Percentiles rank a stretch among this genome's conserved stretches.
These are phyloP conservation scores for Tachypleus tridentatus DNA, from an alignment of 1,140 invertebrate species.

Conservation along the genomic window DNA sequence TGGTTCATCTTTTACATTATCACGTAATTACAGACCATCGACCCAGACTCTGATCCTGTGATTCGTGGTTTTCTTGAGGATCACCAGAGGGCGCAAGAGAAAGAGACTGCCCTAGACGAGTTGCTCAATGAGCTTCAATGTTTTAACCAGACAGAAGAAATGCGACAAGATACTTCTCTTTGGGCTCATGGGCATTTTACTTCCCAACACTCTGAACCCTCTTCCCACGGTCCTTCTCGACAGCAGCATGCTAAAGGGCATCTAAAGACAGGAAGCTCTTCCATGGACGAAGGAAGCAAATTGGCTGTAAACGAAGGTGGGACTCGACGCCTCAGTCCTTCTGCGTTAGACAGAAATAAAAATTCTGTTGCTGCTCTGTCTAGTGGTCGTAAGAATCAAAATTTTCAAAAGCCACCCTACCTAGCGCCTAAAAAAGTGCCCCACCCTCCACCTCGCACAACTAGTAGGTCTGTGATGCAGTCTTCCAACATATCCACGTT, in stretches of 20 bases:
- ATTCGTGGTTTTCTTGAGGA: conserved; percentile 27
- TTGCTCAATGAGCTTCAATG: conserved; percentile 83
- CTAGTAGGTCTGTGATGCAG: conserved; percentile 62
- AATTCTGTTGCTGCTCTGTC: background rate
- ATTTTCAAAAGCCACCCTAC: conserved; percentile 6
- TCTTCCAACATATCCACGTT: conserved; percentile 54
- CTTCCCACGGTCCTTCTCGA: conserved; percentile 9
- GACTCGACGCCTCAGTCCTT: background rate
- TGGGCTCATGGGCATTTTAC: conserved; percentile 16
- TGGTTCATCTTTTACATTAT: no score
- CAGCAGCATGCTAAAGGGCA: conserved; percentile 8
- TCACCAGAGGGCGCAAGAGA: conserved; percentile 36
- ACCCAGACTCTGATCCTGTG: conserved; percentile 21
- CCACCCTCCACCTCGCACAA: conserved; percentile 68
- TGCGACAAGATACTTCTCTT: conserved; percentile 13
- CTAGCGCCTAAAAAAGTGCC: conserved; percentile 45
- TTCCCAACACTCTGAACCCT: conserved; percentile 16
- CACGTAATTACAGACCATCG: conserved; percentile 1
- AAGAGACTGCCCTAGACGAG: conserved; percentile 89
- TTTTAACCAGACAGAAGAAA: conserved; percentile 35
- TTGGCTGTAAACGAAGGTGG: background rate
- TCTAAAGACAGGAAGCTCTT: background rate
- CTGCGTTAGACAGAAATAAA: background rate
- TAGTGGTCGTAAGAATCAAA: background rate
- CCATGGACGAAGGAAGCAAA: background rate